Conservation (phyloP, 2,888 invertebrate genomes). For the Axea sp. region DNA sequence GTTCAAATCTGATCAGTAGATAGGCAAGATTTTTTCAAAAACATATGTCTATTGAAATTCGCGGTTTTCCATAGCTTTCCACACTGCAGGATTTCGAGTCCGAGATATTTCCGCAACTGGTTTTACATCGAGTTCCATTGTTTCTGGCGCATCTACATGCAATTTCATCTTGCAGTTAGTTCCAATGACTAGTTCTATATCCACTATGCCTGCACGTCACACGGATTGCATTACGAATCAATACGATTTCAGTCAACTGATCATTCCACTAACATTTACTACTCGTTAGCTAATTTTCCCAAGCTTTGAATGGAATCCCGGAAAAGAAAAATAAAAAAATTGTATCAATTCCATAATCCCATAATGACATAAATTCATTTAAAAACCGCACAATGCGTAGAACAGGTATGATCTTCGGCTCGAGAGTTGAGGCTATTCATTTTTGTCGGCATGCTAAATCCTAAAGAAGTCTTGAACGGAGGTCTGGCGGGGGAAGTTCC, state of each 20-base stretch:
- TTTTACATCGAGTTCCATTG: constrained; percentile 23
- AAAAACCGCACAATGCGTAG: constrained; percentile 31
- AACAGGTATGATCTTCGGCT: constrained; percentile 44
- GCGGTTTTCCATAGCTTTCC: constrained; percentile 25
- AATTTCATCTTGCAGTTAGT: constrained; percentile 31
- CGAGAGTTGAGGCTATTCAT: constrained; percentile 54
- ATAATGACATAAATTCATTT: constrained; percentile 43
- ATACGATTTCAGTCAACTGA: constrained; percentile 13
- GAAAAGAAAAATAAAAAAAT: neutral
- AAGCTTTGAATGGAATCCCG: too few relatives aligned
- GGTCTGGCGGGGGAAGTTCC: constrained; percentile 27
- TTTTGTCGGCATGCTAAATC: constrained; percentile 58
- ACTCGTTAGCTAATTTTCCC: constrained; percentile 1
- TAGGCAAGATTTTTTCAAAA: constrained; percentile 8
- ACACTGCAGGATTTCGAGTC: constrained; percentile 12
- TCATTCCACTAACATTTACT: neutral
- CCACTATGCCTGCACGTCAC: neutral
- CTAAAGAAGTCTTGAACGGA: constrained; percentile 54
- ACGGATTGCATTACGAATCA: constrained; percentile 19
- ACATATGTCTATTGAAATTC: constrained; percentile 4
- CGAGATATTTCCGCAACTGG: constrained; percentile 4
- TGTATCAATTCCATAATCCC: constrained; percentile 37
- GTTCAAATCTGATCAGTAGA: constrained; percentile 19
- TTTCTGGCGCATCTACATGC: constrained; percentile 22
- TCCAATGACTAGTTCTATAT: constrained; percentile 25